phyloP scores from a whole-genome alignment of 2,113 vertebrate species.

The Ageneiosus marmoratus region DNA sequence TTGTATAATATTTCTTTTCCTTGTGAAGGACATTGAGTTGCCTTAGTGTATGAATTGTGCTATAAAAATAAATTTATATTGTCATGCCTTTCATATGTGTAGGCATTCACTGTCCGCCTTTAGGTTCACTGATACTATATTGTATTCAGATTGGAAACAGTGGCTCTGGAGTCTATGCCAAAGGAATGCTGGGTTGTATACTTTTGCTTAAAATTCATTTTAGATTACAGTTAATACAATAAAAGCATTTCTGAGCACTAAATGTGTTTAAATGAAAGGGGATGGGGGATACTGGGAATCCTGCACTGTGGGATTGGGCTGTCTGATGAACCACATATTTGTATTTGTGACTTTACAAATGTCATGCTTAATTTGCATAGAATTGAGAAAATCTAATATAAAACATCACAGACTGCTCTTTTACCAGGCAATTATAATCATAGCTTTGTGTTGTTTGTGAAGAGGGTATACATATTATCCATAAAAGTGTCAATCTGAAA shows the following conservation, averaged over 20 bases:
- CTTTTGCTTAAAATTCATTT: no score
- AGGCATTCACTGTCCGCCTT: no score
- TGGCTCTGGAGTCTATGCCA: no score
- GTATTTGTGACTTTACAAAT: slow-evolving; percentile 1
- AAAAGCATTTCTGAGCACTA: background rate
- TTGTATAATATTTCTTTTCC: no score
- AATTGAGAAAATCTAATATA: background rate
- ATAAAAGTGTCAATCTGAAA: background rate
- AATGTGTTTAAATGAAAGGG: background rate
- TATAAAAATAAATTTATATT: no score
- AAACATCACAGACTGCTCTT: background rate
- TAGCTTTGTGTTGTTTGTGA: background rate
- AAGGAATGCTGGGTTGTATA: no score
- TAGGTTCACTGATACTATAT: no score
- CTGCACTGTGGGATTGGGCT: background rate
- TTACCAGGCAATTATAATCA: background rate
- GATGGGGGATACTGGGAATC: background rate
- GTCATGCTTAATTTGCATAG: background rate
- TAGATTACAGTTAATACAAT: no score
- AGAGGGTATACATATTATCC: background rate
- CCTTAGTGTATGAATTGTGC: no score
- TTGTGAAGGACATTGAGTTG: no score
- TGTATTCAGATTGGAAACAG: no score
- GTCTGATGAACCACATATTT: background rate
- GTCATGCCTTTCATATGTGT: no score